Evolutionary conservation across 2,113 vertebrate genomes (phyloP).

Genomic region (Scomber japonicus): DNA sequence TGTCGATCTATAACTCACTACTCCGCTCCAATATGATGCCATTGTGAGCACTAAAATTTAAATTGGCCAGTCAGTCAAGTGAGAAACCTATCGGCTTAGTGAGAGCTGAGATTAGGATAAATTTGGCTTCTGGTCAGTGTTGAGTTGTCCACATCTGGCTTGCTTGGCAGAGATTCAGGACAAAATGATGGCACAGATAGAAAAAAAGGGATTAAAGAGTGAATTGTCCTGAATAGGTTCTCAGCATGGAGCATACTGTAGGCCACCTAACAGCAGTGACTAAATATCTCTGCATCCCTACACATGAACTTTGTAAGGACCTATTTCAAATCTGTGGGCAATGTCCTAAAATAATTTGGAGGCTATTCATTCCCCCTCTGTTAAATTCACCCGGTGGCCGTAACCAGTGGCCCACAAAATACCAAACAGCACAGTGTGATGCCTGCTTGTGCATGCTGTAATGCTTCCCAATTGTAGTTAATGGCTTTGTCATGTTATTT

Average conservation of each 20-base stretch:
- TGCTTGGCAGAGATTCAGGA: conserved; percentile 56
- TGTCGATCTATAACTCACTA: conserved; percentile 31
- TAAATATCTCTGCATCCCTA: conserved; percentile 15
- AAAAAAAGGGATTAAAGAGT: conserved; percentile 50
- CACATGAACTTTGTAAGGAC: conserved; percentile 16
- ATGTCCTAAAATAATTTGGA: neutral
- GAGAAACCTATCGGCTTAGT: conserved; percentile 60
- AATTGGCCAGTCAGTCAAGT: conserved; percentile 67
- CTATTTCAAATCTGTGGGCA: conserved; percentile 12
- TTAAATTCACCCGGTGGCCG: neutral
- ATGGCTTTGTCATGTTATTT: conserved; percentile 26
- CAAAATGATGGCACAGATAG: conserved; percentile 54
- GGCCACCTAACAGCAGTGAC: conserved; percentile 31
- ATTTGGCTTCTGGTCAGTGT: conserved; percentile 75
- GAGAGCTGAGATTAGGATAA: conserved; percentile 70
- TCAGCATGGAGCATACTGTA: conserved; percentile 32
- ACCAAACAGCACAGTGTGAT: conserved; percentile 53
- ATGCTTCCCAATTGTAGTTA: conserved; percentile 20
- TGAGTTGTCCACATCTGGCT: conserved; percentile 73
- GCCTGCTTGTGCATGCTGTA: conserved; percentile 75
- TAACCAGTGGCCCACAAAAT: conserved; percentile 35
- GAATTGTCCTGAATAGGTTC: conserved; percentile 47
- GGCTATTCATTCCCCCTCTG: neutral
- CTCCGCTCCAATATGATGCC: conserved; percentile 25
- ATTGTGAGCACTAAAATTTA: conserved; percentile 39